Evolutionary conservation across 2,113 vertebrate species (phyloP).

Genomic region (Lutjanus erythropterus): DNA sequence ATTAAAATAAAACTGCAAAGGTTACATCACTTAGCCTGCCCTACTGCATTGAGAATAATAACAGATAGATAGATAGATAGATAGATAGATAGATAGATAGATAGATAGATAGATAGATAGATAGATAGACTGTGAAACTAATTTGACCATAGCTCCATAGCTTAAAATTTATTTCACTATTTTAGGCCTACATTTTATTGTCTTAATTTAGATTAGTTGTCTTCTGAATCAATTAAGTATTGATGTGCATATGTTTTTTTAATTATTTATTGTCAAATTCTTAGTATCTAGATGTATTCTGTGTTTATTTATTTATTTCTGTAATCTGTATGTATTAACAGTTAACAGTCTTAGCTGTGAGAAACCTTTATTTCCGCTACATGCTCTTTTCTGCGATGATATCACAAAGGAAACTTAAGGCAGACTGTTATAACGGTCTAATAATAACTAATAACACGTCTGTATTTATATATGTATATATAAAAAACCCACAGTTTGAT

Average conservation of each 20-base stretch:
- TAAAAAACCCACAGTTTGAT: background rate
- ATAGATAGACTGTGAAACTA: constrained; percentile 11
- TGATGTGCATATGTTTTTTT: background rate
- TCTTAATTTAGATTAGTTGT: background rate
- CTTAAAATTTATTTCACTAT: background rate
- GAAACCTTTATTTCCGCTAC: background rate
- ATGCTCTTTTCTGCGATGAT: background rate
- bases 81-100: constrained; percentile 17
- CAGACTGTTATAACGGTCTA: background rate
- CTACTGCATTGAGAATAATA: constrained; percentile 15
- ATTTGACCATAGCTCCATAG: background rate
- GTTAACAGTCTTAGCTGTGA: background rate
- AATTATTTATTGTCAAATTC: background rate
- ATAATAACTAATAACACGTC: background rate
- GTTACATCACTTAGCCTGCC: constrained; percentile 54
- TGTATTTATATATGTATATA: background rate
- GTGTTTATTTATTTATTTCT: too few relatives aligned
- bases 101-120: constrained; percentile 13
- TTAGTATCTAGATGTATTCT: too few relatives aligned
- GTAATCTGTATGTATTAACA: too few relatives aligned
- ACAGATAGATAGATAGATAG: constrained; percentile 5
- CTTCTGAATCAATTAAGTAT: background rate
- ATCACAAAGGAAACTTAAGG: background rate
- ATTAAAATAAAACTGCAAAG: constrained; percentile 31
- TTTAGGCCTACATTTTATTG: background rate